These are phyloP conservation scores for Mythimna albipuncta DNA, from an alignment of 2,888 invertebrate species.

Conservation along the genomic window DNA sequence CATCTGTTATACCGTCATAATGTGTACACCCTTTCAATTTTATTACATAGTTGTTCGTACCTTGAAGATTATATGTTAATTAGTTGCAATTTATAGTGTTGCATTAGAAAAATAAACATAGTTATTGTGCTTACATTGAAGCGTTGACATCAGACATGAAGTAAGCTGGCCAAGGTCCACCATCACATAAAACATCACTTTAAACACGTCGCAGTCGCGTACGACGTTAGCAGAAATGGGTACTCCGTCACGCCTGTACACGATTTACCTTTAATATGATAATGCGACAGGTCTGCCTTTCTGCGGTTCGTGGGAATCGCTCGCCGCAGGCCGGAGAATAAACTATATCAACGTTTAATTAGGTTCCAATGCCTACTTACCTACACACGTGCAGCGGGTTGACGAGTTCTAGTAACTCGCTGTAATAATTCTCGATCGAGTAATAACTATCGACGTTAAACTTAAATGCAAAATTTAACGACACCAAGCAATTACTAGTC, in stretches of 20 bases:
- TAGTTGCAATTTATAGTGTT: slow-evolving; percentile 58
- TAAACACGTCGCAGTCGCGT: slow-evolving; percentile 42
- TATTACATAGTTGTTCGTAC: slow-evolving; percentile 42
- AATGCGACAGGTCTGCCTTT: slow-evolving; percentile 74
- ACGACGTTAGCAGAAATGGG: slow-evolving; percentile 66
- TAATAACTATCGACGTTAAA: slow-evolving; percentile 69
- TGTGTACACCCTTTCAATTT: slow-evolving; percentile 43
- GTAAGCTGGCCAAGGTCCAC: slow-evolving; percentile 73
- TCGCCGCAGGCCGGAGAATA: slow-evolving; percentile 67
- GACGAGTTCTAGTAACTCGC: slow-evolving; percentile 69
- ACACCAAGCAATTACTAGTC: slow-evolving; percentile 70
- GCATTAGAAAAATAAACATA: slow-evolving; percentile 65
- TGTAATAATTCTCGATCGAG: slow-evolving; percentile 69
- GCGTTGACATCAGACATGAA: slow-evolving; percentile 61
- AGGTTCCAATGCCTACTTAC: slow-evolving; percentile 66
- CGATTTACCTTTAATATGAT: slow-evolving; percentile 76
- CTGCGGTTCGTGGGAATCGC: slow-evolving; percentile 73
- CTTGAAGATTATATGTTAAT: slow-evolving; percentile 52
- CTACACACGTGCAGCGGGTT: slow-evolving; percentile 64
- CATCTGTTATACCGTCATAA: slow-evolving; percentile 29
- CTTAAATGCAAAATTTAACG: slow-evolving; percentile 73
- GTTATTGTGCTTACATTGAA: slow-evolving; percentile 60
- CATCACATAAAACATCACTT: slow-evolving; percentile 62
- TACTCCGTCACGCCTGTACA: slow-evolving; percentile 71
- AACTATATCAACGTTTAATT: slow-evolving; percentile 70